Evolutionary conservation across 1,140 invertebrate genomes (phyloP), one percentile per base, ranked within the genome.

Genomic region (Panagrolaimus sp.): DNA sequence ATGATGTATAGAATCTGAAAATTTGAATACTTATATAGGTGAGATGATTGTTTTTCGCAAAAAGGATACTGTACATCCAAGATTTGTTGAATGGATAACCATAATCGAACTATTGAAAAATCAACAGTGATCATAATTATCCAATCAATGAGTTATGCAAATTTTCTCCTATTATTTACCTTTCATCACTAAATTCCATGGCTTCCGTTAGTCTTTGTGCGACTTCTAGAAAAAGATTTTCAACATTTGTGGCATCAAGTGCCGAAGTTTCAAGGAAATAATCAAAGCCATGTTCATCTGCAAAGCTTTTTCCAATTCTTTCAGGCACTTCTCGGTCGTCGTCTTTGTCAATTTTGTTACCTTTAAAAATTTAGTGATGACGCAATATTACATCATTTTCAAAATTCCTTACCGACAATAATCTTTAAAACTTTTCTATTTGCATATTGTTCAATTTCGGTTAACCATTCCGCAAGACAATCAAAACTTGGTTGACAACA

Each of bases 401-500:
- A 26, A 64, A 9, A 28, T 47, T n/a, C 75, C 79, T 44, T 43
- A 80, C 82, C 82, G 24, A 82, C 80, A 28, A 82, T 67, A 44
- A 82, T 81, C 44, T 83, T 82, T 9, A 82, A 47, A n/a, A 81
- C 80, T 69, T 72, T 75, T 62, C 81, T 62, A 72, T 83, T 82
- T 14, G 80, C 80, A 64, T 82, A 82, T 52, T 83, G 79, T 69
- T 82, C 80, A 38, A 96, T 91, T 87, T 96, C 93, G 79, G 94
- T 92, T 64, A 96, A 89, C 93, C 93, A 96, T 83, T 91, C 89
- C 83, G 92, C 89, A 65, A 95, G 85, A 77, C 90, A 93, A 65
- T 94, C 87, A 86, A 95, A 96, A 64, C 91, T 91, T 28, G 90
- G 89, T 73, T 91, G 87, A 80, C 94, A 94, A 74, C 93, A 93